Evolutionary conservation across 2,888 invertebrate genomes (phyloP), one percentile per base, ranked within the genome.

Genomic region (Boloria selene): DNA sequence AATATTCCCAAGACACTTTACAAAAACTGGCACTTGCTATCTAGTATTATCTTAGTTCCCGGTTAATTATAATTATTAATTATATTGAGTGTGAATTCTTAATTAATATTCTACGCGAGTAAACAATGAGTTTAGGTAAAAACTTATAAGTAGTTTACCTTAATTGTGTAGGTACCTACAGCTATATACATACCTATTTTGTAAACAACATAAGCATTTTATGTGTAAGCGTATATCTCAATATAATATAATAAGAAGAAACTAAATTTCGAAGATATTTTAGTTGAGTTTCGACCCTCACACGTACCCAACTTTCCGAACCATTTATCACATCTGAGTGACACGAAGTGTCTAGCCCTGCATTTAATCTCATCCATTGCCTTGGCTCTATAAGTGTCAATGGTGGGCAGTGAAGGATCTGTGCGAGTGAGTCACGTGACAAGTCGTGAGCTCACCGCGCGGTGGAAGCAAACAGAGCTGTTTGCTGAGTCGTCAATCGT

Each of bases 381-480:
- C 60, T 65, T 65, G 65, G 65, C 59, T 60, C 64, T 65, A 65
- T 65, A 60, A 60, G 60, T 65, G 64, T 60, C 64, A 65, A 65
- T 60, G 54, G 60, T 65, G 65, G 60, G 60, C 65, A 65, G 65
- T 65, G 60, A 65, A 65, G 65, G 65, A 65, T 49, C 65, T 44
- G 5, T 38, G 61, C 13, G 44, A 18, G 31, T 38, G 44, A 44
- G 45, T 18, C 47, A 54, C 60, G 64, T 60, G 42, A 60, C 64
- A 64, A 59, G 65, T n/a, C 52, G 45, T 22, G 59, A 58, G 51
- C 42, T 50, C 56, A 45, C 2, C 22, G 22, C 22, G 22, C 18
- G 49, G 49, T n/a, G 51, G 31, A 45, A 45, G 58, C 49, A 60
- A 60, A 60, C 64, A 42, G 26, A 58, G 17, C 38, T 53, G 59